A percentile compares a stretch with the other conserved stretches of the same genome.
Conservation (phyloP, 2,797 vertebrate species). For the Vireo griseus region DNA sequence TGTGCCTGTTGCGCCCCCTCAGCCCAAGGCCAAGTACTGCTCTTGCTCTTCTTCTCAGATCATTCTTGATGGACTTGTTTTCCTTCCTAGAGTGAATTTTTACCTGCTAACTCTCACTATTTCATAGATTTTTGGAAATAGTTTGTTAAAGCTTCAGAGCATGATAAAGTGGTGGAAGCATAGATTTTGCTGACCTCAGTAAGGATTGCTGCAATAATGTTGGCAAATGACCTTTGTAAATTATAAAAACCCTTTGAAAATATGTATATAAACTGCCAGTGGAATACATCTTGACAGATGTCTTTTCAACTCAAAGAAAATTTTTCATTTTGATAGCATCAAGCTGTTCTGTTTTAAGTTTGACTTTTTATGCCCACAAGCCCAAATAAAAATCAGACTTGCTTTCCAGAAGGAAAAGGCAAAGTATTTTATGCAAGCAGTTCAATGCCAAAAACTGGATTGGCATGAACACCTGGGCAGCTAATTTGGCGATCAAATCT, state of each 20-base stretch:
- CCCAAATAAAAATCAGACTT: not conserved
- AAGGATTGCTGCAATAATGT: not conserved
- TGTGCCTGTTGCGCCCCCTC: not conserved
- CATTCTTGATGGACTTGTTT: not conserved
- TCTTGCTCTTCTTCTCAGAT: not conserved
- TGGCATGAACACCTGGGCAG: not conserved
- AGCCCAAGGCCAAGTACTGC: not conserved
- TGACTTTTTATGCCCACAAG: not conserved
- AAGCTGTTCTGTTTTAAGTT: not conserved
- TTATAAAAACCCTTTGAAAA: not conserved
- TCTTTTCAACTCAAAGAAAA: not conserved
- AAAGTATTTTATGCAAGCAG: not conserved
- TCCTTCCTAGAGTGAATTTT: not conserved
- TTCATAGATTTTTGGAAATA: not conserved
- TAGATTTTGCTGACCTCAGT: not conserved
- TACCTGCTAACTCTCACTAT: not conserved
- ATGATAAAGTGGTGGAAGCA: not conserved
- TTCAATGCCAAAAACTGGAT: not conserved
- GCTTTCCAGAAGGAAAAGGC: not conserved
- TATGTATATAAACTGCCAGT: not conserved
- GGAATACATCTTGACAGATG: not conserved
- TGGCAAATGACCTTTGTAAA: not conserved
- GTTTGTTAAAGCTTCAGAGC: not conserved
- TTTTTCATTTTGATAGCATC: not conserved
- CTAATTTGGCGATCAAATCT: not conserved